Percentiles rank a stretch among this genome's conserved stretches.
phyloP scores from a whole-genome alignment of 2,797 vertebrate genomes.

The Australoheros facetus region DNA sequence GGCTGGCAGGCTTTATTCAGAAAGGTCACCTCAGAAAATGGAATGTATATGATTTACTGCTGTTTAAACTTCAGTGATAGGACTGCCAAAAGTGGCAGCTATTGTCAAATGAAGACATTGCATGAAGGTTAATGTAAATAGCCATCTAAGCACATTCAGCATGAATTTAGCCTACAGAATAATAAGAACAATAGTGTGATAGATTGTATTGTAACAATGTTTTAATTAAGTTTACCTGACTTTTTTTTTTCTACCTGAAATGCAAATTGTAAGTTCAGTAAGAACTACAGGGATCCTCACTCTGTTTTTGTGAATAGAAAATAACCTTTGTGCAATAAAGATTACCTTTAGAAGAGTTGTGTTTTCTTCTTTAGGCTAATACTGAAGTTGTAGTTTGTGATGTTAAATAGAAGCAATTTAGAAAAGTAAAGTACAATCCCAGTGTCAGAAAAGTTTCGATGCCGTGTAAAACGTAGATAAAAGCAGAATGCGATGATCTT shows the following conservation, averaged over 20 bases:
- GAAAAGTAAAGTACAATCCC: not conserved
- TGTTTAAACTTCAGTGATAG: not conserved
- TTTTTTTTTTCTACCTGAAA: not conserved
- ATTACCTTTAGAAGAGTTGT: not conserved
- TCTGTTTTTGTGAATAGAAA: not conserved
- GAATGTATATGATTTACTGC: not conserved
- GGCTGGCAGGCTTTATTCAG: not conserved
- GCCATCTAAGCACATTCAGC: not conserved
- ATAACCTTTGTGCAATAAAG: not conserved
- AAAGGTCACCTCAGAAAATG: conserved; percentile 21
- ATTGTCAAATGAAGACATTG: conserved; percentile 20
- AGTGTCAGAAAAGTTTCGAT: no score
- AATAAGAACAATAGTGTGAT: not conserved
- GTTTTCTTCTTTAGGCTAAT: not conserved
- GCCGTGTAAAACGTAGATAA: no score
- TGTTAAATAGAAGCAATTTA: not conserved
- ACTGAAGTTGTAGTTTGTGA: not conserved
- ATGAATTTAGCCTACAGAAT: conserved; percentile 21
- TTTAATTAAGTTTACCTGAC: not conserved
- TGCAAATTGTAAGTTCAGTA: not conserved
- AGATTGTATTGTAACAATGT: not conserved
- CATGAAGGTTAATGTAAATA: not conserved
- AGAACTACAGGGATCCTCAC: not conserved
- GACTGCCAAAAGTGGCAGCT: conserved; percentile 9
- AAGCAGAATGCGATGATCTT: no score